These are phyloP conservation scores for Phymorhynchus buccinoides DNA, from an alignment of 1,140 invertebrate species.

Conservation along the genomic window DNA sequence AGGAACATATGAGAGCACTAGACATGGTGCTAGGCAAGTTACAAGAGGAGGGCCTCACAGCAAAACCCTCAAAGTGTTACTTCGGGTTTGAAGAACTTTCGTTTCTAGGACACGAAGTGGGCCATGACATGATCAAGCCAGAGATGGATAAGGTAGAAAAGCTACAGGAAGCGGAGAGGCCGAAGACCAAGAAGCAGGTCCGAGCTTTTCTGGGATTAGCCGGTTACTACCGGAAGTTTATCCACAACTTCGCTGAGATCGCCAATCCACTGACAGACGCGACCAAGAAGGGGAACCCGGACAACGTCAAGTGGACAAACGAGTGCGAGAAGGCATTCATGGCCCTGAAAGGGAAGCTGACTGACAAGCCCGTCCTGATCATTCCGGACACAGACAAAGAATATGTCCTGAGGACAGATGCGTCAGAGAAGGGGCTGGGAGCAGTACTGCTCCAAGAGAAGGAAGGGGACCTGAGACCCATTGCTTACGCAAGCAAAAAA, in stretches of 20 bases:
- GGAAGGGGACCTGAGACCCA: slow-evolving; percentile 41
- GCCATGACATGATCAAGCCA: slow-evolving; percentile 56
- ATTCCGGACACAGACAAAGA: slow-evolving; percentile 63
- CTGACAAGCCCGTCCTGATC: slow-evolving; percentile 44
- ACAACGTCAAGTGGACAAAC: neutral
- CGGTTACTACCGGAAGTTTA: slow-evolving; percentile 51
- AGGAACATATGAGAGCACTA: neutral
- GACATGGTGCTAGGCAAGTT: neutral
- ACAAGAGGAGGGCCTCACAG: neutral
- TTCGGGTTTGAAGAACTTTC: slow-evolving; percentile 34
- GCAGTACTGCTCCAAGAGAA: slow-evolving; percentile 51
- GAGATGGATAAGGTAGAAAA: slow-evolving; percentile 65
- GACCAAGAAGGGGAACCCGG: slow-evolving; percentile 32
- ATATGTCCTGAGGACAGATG: slow-evolving; percentile 64
- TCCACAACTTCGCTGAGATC: slow-evolving; percentile 49
- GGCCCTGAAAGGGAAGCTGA: slow-evolving; percentile 40
- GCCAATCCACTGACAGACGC: slow-evolving; percentile 51
- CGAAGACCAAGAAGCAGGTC: slow-evolving; percentile 68
- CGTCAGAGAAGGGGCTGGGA: slow-evolving; percentile 48
- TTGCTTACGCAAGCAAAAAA: slow-evolving; percentile 53
- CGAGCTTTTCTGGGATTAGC: slow-evolving; percentile 47
- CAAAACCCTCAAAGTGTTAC: slow-evolving; percentile 9
- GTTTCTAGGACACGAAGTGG: slow-evolving; percentile 47
- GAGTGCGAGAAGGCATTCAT: slow-evolving; percentile 10
- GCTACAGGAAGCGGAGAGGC: slow-evolving; percentile 62